Conservation (phyloP, 2,888 invertebrate genomes). For the Polyommatus iphigenia region DNA sequence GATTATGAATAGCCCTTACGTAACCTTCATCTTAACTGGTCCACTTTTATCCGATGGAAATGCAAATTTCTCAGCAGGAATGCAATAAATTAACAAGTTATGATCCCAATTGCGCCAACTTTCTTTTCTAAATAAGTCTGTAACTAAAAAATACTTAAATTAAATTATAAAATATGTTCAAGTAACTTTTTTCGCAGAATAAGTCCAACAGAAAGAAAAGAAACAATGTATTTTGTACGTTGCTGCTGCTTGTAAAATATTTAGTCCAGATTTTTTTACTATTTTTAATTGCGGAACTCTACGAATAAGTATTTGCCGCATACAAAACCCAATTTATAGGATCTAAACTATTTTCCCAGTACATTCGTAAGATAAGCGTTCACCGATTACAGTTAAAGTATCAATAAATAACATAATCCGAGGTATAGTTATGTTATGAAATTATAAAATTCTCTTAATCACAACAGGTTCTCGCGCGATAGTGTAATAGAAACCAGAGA, state of each 20-base stretch:
- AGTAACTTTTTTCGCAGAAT: background rate
- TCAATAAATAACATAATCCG: constrained; percentile 1
- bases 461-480: constrained; percentile 31
- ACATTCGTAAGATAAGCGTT: constrained; percentile 1
- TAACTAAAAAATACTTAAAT: background rate
- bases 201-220: background rate
- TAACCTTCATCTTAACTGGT: constrained; percentile 1
- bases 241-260: background rate
- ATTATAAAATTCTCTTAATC: constrained; percentile 31
- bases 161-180: too few relatives aligned
- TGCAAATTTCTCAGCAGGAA: background rate
- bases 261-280: background rate
- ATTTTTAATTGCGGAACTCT: background rate
- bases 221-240: background rate
- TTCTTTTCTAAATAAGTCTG: background rate
- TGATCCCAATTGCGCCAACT: background rate
- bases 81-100: constrained; percentile 5
- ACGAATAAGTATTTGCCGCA: background rate
- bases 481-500: constrained; percentile 32
- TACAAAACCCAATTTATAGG: background rate
- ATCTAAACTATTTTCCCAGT: constrained; percentile 18
- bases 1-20: background rate
- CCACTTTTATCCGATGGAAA: background rate
- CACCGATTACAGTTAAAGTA: background rate
- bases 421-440: constrained; percentile 15